phyloP scores from a whole-genome alignment of 2,113 vertebrate genomes.

The Myrmophylax atrothorax region DNA sequence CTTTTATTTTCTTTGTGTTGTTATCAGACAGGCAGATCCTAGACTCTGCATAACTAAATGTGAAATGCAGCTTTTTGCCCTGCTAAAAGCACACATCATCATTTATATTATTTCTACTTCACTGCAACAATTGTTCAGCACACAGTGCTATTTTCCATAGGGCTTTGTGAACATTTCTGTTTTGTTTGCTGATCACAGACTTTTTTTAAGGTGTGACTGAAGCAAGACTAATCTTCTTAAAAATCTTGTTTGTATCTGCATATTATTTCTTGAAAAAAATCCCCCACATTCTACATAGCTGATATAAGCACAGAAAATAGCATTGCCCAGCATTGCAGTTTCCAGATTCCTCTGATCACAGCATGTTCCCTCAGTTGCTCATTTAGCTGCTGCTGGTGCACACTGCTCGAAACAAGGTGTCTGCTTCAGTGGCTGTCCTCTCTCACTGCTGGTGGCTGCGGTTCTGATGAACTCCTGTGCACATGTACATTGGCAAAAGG shows the following conservation, averaged over 20 bases:
- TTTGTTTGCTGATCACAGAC: neutral
- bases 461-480: neutral
- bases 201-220: neutral
- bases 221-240: neutral
- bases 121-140: neutral
- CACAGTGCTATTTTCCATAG: neutral
- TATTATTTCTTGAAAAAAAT: neutral
- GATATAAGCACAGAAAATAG: neutral
- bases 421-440: neutral
- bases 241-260: neutral
- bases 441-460: neutral
- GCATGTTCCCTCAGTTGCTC: neutral
- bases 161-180: neutral
- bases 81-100: neutral
- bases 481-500: neutral
- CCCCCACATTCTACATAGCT: neutral
- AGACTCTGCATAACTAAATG: neutral
- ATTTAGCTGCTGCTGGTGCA: neutral
- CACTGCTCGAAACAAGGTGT: fast-evolving
- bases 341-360: neutral
- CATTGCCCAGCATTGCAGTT: neutral
- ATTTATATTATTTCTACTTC: neutral
- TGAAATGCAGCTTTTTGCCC: neutral
- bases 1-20: neutral
- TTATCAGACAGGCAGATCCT: neutral